These are phyloP conservation scores for Melopsittacus undulatus DNA, from an alignment of 2,797 vertebrate species.

Conservation along the genomic window DNA sequence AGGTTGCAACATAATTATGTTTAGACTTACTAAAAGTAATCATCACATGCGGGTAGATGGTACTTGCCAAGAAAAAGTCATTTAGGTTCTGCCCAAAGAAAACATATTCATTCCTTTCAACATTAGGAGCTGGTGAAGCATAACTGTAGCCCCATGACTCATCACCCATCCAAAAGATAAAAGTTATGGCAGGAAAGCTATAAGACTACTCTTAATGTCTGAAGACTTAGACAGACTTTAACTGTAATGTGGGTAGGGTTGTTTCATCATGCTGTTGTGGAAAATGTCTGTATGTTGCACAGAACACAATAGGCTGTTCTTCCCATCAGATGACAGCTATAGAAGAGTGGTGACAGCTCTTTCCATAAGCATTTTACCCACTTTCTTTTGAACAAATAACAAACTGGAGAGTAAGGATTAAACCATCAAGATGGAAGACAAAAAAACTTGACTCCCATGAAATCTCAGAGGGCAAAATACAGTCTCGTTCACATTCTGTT, in stretches of 20 bases:
- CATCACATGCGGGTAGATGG: not conserved
- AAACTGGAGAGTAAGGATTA: not conserved
- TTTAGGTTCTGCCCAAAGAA: constrained; percentile 28
- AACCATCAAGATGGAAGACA: not conserved
- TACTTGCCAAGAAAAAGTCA: constrained; percentile 40
- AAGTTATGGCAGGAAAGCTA: not conserved
- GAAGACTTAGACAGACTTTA: not conserved
- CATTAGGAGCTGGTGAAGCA: not conserved
- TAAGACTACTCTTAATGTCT: not conserved
- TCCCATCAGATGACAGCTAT: not conserved
- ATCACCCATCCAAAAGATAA: not conserved
- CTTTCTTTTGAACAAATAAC: not conserved
- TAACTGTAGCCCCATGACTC: not conserved
- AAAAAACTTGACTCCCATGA: not conserved
- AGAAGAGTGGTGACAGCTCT: not conserved
- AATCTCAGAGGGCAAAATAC: not conserved
- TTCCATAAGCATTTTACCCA: not conserved
- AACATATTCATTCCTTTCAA: not conserved
- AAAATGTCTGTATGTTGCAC: not conserved
- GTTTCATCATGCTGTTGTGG: not conserved
- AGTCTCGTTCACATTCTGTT: not conserved
- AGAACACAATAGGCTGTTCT: not conserved
- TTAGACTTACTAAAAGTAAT: constrained; percentile 37
- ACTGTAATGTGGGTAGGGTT: not conserved
- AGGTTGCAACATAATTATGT: constrained; percentile 25